phyloP scores from a whole-genome alignment of 2,797 vertebrate genomes.

The Cossypha caffra region DNA sequence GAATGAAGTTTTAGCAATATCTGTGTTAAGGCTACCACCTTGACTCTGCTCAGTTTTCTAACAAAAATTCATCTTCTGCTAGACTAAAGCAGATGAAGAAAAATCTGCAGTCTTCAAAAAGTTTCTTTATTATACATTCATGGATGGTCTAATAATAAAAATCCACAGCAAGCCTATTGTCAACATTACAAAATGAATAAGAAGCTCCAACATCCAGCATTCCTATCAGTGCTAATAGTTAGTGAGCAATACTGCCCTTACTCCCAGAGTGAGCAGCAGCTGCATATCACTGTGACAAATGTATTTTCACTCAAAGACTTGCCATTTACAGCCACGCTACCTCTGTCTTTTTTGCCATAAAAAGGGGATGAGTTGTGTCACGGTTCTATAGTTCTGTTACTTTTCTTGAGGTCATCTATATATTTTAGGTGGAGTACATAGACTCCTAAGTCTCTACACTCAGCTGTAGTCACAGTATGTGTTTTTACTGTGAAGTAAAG shows the following conservation, averaged over 20 bases:
- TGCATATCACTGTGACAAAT: neutral
- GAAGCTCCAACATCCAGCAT: slow-evolving; percentile 37
- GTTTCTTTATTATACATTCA: slow-evolving; percentile 60
- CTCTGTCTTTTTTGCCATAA: neutral
- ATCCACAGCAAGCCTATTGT: slow-evolving; percentile 1
- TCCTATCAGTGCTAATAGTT: slow-evolving; percentile 27
- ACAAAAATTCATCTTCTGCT: neutral
- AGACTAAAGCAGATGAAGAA: neutral
- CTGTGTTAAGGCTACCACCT: neutral
- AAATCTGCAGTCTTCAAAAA: slow-evolving; percentile 40
- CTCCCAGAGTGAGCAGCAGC: neutral
- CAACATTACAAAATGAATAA: slow-evolving; percentile 58
- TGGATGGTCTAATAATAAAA: slow-evolving; percentile 57
- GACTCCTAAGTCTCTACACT: neutral
- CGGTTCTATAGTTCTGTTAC: neutral
- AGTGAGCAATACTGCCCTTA: neutral
- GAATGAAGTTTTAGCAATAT: neutral
- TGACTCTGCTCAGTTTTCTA: neutral
- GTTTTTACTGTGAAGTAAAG: neutral
- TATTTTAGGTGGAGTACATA: neutral
- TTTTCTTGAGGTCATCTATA: neutral
- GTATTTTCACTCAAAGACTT: neutral
- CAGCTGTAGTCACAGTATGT: neutral
- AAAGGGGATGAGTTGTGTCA: neutral
- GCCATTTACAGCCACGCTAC: neutral